phyloP scores from a whole-genome alignment of 2,888 invertebrate species.

The Copidosoma aretas region DNA sequence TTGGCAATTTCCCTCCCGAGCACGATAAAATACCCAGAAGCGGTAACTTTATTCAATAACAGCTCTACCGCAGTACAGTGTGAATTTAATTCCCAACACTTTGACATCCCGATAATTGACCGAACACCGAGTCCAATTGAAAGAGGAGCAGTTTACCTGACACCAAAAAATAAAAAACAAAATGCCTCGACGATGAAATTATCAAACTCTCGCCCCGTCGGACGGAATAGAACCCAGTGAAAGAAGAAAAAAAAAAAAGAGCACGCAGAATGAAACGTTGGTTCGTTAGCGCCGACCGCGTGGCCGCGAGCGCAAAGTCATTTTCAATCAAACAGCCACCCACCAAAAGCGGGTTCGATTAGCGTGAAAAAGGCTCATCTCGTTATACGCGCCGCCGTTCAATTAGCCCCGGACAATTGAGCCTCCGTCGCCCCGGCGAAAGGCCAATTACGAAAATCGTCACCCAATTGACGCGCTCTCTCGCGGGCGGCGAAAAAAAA shows the following conservation, averaged over 20 bases:
- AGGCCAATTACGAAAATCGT: slow-evolving; percentile 38
- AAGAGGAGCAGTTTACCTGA: too few relatives aligned
- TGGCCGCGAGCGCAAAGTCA: background rate
- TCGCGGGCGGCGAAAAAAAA: slow-evolving; percentile 6
- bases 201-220: background rate
- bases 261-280: too few relatives aligned
- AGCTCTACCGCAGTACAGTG: too few relatives aligned
- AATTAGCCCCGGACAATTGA: slow-evolving; percentile 31
- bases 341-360: slow-evolving; percentile 1
- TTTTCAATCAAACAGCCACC: slow-evolving; percentile 8
- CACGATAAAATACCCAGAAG: too few relatives aligned
- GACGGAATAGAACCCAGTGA: background rate
- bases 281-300: too few relatives aligned
- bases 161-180: background rate
- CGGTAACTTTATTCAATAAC: too few relatives aligned
- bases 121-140: too few relatives aligned
- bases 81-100: too few relatives aligned
- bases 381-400: slow-evolving; percentile 12
- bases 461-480: background rate
- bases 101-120: too few relatives aligned
- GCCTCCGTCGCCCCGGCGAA: slow-evolving; percentile 16
- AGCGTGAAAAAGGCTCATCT: slow-evolving; percentile 16
- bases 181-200: background rate
- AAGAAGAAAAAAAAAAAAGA: background rate
- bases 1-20: too few relatives aligned